Evolutionary conservation across 2,797 vertebrate species (phyloP).

Genomic region (Microtus californicus): DNA sequence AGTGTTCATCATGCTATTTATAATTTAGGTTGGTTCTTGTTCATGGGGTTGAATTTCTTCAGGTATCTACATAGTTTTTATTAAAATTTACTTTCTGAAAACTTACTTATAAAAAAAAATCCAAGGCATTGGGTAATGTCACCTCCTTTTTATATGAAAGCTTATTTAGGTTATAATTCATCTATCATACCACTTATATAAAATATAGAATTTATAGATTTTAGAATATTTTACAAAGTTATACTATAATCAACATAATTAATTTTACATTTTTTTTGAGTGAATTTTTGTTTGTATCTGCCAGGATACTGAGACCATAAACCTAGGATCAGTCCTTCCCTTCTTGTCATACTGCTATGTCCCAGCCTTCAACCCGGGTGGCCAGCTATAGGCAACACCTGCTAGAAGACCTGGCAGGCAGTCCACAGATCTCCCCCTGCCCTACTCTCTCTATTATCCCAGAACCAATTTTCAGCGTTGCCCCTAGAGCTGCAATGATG

Average conservation of each 20-base stretch:
- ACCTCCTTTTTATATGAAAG: not conserved
- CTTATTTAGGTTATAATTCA: not conserved
- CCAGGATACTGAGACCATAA: not conserved
- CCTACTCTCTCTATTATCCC: not conserved
- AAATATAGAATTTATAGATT: not conserved
- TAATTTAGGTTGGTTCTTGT: not conserved
- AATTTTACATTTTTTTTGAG: constrained; percentile 14
- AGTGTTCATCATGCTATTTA: not conserved
- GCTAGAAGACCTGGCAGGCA: too few relatives aligned
- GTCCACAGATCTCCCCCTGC: not conserved
- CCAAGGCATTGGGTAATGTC: not conserved
- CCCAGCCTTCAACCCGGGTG: too few relatives aligned
- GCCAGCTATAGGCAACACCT: not conserved
- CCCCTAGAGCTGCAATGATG: not conserved
- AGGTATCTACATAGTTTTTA: not conserved
- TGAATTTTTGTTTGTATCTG: constrained; percentile 3
- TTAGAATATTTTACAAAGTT: constrained; percentile 39
- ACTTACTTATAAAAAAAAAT: constrained; percentile 42
- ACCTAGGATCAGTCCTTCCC: not conserved
- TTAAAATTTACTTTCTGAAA: constrained; percentile 31
- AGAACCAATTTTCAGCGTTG: not conserved
- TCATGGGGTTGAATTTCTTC: not conserved
- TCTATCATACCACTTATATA: not conserved
- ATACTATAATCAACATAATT: not conserved
- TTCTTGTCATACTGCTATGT: not conserved